Evolutionary conservation across 2,113 vertebrate genomes (phyloP).

Genomic region (Lepus americanus): DNA sequence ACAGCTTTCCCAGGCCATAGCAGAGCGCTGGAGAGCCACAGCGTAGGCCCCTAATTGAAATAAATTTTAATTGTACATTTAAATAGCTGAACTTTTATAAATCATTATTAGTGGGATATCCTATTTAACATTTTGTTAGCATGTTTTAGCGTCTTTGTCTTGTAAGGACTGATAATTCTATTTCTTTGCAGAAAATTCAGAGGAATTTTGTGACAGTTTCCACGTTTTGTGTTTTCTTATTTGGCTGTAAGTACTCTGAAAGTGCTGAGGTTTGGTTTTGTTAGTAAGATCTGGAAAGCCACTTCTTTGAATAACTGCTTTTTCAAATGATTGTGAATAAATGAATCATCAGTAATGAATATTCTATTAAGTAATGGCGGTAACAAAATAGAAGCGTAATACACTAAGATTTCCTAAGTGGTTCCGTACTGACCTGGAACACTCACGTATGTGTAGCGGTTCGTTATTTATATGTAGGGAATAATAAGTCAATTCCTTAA

Average conservation of each 20-base stretch:
- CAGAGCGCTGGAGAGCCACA: no score
- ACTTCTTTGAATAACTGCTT: slow-evolving; percentile 50
- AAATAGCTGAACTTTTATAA: slow-evolving; percentile 58
- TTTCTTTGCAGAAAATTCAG: slow-evolving; percentile 48
- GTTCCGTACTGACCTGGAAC: background rate
- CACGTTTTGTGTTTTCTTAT: slow-evolving; percentile 14
- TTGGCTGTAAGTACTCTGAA: slow-evolving; percentile 33
- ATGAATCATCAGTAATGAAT: slow-evolving; percentile 24
- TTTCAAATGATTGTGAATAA: slow-evolving; percentile 41
- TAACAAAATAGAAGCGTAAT: slow-evolving; percentile 16
- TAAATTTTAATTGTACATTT: slow-evolving; percentile 52
- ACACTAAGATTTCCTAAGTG: slow-evolving; percentile 7
- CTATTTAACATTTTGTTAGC: slow-evolving; percentile 51
- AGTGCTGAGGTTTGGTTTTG: slow-evolving; percentile 41
- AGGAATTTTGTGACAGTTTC: slow-evolving; percentile 18
- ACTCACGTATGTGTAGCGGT: slow-evolving; percentile 31
- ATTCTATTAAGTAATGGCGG: slow-evolving; percentile 47
- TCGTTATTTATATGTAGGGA: slow-evolving; percentile 19
- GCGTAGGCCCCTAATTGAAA: background rate
- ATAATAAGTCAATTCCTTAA: slow-evolving; percentile 59
- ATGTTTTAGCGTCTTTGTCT: slow-evolving; percentile 21
- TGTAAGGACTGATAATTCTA: background rate
- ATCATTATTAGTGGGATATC: slow-evolving; percentile 34
- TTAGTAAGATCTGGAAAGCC: slow-evolving; percentile 38
- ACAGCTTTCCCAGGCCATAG: no score